Conservation (phyloP, 1,140 invertebrate genomes). For the Hetaerina americana region DNA sequence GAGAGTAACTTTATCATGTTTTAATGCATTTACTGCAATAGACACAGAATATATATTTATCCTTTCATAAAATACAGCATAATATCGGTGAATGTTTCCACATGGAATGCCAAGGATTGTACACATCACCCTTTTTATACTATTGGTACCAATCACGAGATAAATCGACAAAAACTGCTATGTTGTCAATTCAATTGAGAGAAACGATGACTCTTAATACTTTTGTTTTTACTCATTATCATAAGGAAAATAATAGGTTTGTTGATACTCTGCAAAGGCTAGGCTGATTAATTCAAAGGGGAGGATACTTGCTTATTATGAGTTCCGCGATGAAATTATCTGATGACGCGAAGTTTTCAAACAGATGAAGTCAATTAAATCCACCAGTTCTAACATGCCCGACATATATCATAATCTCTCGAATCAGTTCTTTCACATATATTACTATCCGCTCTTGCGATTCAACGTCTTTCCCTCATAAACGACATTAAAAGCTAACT, state of each 20-base stretch:
- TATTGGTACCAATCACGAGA: not conserved
- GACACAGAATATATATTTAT: constrained; percentile 1
- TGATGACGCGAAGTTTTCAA: not conserved
- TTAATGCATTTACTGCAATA: not conserved
- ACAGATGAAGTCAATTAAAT: too few species aligned
- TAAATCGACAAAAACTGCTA: too few species aligned
- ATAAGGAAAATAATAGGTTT: too few species aligned
- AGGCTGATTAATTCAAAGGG: too few species aligned
- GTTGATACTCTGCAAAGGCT: too few species aligned
- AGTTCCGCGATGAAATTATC: not conserved
- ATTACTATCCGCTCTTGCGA: too few species aligned
- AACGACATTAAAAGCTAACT: not conserved
- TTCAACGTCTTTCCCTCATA: not conserved
- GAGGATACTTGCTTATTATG: not conserved
- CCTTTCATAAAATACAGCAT: not conserved
- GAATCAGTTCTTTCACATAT: too few species aligned
- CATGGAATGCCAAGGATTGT: not conserved
- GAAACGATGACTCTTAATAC: too few species aligned
- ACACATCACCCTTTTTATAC: not conserved
- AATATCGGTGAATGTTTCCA: not conserved
- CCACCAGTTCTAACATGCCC: too few species aligned
- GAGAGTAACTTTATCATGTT: not conserved
- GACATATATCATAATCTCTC: too few species aligned
- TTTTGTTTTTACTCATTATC: too few species aligned
- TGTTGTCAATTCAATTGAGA: too few species aligned